A percentile compares a stretch with the other conserved stretches of the same genome.
phyloP scores from a whole-genome alignment of 2,797 vertebrate genomes.

The Artibeus jamaicensis region DNA sequence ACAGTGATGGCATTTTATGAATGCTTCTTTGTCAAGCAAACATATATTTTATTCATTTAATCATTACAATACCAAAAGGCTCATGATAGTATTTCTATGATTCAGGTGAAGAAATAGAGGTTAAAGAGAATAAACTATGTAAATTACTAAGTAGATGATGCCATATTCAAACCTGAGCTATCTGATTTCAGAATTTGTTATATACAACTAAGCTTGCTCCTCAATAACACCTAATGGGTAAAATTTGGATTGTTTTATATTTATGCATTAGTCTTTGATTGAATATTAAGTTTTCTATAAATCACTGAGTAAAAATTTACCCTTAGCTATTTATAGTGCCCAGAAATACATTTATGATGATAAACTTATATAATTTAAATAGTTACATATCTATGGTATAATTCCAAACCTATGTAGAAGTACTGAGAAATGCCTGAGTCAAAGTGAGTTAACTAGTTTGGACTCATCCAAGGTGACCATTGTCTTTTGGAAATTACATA shows the following conservation, averaged over 20 bases:
- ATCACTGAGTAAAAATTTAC: background rate
- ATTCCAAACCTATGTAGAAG: background rate
- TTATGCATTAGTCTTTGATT: background rate
- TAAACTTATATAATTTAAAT: background rate
- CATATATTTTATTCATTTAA: background rate
- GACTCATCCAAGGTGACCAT: background rate
- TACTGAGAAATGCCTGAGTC: background rate
- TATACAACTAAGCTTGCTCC: background rate
- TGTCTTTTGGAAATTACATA: background rate
- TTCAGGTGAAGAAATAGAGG: background rate
- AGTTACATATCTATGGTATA: background rate
- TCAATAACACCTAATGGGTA: background rate
- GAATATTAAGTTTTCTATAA: background rate
- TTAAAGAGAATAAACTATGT: background rate
- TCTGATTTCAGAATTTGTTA: background rate
- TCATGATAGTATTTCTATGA: background rate
- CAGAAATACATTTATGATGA: background rate
- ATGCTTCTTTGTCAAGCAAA: background rate
- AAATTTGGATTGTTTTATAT: background rate
- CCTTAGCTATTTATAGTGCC: background rate
- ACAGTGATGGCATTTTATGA: background rate
- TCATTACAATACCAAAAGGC: background rate
- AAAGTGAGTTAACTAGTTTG: background rate
- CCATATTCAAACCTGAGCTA: background rate
- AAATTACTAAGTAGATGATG: background rate